Conservation (phyloP, 1,140 invertebrate genomes). For the Lamellibrachia luymesi region DNA sequence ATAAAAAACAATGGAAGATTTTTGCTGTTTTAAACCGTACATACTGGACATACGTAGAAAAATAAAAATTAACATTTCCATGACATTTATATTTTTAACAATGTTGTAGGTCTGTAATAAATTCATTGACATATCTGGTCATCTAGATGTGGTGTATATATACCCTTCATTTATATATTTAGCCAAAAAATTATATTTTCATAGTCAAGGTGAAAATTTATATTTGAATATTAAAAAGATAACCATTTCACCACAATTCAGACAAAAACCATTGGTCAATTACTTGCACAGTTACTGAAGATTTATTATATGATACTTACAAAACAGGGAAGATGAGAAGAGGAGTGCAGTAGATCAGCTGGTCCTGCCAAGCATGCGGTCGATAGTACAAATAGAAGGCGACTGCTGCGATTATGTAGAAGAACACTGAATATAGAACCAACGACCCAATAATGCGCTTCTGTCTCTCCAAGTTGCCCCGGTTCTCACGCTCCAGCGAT, state of each 20-base stretch:
- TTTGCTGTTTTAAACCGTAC: no score
- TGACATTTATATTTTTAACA: background rate
- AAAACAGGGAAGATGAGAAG: constrained; percentile 74
- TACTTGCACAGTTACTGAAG: background rate
- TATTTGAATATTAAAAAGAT: background rate
- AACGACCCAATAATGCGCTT: constrained; percentile 77
- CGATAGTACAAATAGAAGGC: constrained; percentile 79
- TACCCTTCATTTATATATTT: no score
- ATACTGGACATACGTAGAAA: no score
- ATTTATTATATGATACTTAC: constrained; percentile 64
- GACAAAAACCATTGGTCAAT: background rate
- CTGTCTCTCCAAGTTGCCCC: constrained; percentile 74
- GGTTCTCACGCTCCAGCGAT: constrained; percentile 75
- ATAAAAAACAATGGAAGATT: no score
- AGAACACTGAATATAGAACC: constrained; percentile 74
- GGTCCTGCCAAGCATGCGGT: constrained; percentile 68
- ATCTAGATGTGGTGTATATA: background rate
- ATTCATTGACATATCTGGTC: background rate
- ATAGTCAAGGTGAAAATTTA: background rate
- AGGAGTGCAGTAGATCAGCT: constrained; percentile 71
- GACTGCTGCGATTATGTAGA: constrained; percentile 74
- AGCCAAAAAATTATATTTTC: background rate
- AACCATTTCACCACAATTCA: background rate
- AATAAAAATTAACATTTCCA: background rate
- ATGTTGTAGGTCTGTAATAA: background rate